These are phyloP conservation scores for Basileuterus tristriatus DNA, from an alignment of 2,797 vertebrate genomes.

Conservation along the genomic window DNA sequence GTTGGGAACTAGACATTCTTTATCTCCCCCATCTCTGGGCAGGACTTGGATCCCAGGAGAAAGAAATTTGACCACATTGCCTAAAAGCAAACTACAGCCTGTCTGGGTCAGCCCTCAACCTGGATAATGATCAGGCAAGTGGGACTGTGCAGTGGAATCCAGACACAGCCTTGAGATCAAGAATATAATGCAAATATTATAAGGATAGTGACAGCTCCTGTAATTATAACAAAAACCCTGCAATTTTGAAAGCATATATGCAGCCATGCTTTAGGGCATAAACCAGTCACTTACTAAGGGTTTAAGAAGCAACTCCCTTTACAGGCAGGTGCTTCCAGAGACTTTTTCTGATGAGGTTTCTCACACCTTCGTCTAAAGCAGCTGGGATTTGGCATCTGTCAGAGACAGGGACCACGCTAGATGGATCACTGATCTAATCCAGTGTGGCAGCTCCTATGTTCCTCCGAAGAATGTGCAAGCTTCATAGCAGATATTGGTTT, in stretches of 20 bases:
- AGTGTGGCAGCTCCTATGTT: conserved; percentile 61
- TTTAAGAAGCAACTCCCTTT: conserved; percentile 30
- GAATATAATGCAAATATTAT: conserved; percentile 10
- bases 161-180: conserved; percentile 36
- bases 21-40: neutral
- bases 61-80: neutral
- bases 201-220: conserved; percentile 20
- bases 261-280: conserved; percentile 42
- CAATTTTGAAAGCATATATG: conserved; percentile 17
- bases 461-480: neutral
- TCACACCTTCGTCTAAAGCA: conserved; percentile 49
- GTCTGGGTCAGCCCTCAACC: conserved; percentile 33
- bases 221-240: conserved; percentile 1
- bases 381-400: conserved; percentile 62
- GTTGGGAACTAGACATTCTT: neutral
- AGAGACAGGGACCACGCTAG: conserved; percentile 34
- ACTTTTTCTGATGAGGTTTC: conserved; percentile 34
- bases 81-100: neutral
- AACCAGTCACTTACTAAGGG: conserved; percentile 1
- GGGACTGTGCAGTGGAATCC: neutral
- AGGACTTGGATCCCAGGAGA: neutral
- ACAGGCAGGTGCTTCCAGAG: conserved; percentile 31
- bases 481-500: conserved; percentile 42
- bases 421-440: conserved; percentile 68
- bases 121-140: conserved; percentile 35